Evolutionary conservation across 2,888 invertebrate species (phyloP), one percentile per base, ranked within the genome.

Genomic region (Sympetrum striolatum): DNA sequence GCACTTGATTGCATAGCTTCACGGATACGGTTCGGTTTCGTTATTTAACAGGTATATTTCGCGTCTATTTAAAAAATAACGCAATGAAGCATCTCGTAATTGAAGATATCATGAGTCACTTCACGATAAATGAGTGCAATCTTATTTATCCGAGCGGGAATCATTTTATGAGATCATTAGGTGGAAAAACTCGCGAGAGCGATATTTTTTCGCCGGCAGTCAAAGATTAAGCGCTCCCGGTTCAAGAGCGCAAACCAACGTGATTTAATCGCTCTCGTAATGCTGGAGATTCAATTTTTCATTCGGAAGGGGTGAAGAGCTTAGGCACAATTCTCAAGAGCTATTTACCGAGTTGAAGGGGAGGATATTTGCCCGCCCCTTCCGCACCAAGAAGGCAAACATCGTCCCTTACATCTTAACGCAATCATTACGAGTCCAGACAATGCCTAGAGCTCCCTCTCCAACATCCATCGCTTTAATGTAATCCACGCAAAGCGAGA

Each of bases 401-500:
- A n/a, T 53, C 82, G 25, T 53, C 53, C 64, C 60, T 44, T 37
- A 80, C 86, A 60, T 60, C 86, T 31, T 22, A n/a, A 58, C 82
- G 37, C 37, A 64, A 37, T 86, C 37, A 35, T 35, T 31, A 35
- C 22, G 5, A 64, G 60, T 37, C 58, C 22, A 8, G 73, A 73
- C 73, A 73, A 73, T 73, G 73, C 73, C 73, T 73, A 73, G 22
- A 73, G 37, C 15, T n/a, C 64, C n/a, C 22, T 35, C 31, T 31
- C 81, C 60, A 18, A 22, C 4, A 18, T n/a, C 80, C 80, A n/a
- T 80, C 80, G 39, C 80, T 80, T 44, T 44, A n/a, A 37, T 22
- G 80, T 81, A 86, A 86, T 48, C 39, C 86, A 60, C 86, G 37
- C 60, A 86, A 86, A 86, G 60, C 35, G 37, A 60, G 18, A 35